Evolutionary conservation across 53 echinoderm and acorn worm species (phyloP).

Genomic region (Patiria pectinifera): DNA sequence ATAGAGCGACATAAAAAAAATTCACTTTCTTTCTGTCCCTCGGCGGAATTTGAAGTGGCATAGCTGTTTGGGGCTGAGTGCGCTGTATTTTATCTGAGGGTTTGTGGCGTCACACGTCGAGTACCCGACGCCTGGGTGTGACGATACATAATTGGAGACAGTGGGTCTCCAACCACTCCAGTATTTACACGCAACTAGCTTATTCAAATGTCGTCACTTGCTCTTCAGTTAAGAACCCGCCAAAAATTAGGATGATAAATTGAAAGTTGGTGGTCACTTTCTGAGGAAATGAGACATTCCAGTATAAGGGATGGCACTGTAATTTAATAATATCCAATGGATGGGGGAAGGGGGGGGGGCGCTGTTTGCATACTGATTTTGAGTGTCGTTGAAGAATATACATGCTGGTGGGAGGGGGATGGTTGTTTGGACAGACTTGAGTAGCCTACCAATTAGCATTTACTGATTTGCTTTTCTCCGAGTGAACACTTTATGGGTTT

Average conservation of each 20-base stretch:
- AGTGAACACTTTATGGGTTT: too few relatives aligned
- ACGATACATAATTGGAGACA: not conserved
- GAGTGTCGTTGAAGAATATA: too few relatives aligned
- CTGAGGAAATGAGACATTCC: not conserved
- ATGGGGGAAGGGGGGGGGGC: not conserved
- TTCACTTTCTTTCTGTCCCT: not conserved
- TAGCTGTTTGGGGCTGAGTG: not conserved
- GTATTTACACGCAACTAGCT: not conserved
- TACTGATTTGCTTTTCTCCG: too few relatives aligned
- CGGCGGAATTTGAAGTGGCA: not conserved
- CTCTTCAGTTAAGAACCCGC: not conserved
- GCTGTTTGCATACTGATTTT: too few relatives aligned
- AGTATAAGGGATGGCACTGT: not conserved
- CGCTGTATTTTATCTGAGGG: not conserved
- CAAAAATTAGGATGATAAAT: not conserved
- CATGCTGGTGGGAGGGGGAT: too few relatives aligned
- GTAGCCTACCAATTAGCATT: too few relatives aligned
- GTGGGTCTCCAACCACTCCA: not conserved
- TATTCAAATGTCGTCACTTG: not conserved
- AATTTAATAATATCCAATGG: not conserved
- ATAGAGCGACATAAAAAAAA: not conserved
- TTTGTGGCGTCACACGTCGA: conserved; percentile 12
- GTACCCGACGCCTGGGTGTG: not conserved
- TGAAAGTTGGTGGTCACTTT: not conserved
- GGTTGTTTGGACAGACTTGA: too few relatives aligned